A percentile compares a stretch with the other conserved stretches of the same genome.
phyloP scores from a whole-genome alignment of 2,888 invertebrate species.

The Acleris emargana region DNA sequence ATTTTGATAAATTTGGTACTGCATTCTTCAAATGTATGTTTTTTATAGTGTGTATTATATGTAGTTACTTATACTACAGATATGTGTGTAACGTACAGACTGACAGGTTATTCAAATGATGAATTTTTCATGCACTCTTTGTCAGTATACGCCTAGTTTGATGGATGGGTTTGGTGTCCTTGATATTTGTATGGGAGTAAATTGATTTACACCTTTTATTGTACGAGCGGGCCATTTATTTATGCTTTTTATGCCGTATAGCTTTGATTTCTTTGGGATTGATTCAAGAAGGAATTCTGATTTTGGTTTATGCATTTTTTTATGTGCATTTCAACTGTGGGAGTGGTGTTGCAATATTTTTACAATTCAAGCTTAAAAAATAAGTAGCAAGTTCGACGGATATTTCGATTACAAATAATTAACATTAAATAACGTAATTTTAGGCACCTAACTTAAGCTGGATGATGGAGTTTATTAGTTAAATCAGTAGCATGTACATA shows the following conservation, averaged over 20 bases:
- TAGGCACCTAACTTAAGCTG: too few relatives aligned
- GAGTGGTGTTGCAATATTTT: too few relatives aligned
- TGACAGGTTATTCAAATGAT: conserved; percentile 46
- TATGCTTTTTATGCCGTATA: conserved; percentile 9
- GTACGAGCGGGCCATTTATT: conserved; percentile 1
- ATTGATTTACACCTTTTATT: conserved; percentile 34
- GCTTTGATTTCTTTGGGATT: conserved; percentile 2
- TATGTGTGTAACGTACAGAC: not conserved
- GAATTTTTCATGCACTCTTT: conserved; percentile 59
- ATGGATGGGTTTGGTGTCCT: conserved; percentile 37
- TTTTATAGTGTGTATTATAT: not conserved
- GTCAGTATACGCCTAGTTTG: conserved; percentile 30
- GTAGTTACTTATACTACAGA: not conserved
- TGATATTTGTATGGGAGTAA: conserved; percentile 25
- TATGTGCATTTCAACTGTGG: too few relatives aligned
- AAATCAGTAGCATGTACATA: not conserved
- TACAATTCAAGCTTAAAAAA: too few relatives aligned
- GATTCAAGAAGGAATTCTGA: not conserved
- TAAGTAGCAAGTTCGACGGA: too few relatives aligned
- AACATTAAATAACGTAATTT: too few relatives aligned
- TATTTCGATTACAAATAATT: too few relatives aligned
- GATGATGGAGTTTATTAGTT: too few relatives aligned
- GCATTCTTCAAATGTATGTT: not conserved
- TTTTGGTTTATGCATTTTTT: too few relatives aligned
- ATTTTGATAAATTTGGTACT: too few relatives aligned